Evolutionary conservation across 2,113 vertebrate genomes (phyloP), one percentile per base, ranked within the genome.

Genomic region (Pelusios castaneus): DNA sequence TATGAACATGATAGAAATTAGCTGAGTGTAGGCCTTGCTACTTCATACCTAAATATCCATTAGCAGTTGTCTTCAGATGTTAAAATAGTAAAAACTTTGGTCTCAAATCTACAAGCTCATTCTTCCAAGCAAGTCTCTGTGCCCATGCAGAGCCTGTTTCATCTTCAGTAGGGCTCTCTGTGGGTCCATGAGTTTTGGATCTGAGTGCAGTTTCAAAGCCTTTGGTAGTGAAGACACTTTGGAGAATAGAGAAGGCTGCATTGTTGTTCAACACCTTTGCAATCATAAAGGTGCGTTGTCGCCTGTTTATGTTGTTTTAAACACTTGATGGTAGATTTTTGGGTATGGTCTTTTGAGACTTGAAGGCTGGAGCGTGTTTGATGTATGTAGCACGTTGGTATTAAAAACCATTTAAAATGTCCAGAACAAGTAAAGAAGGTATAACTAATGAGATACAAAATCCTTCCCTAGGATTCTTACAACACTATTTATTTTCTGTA

Each of bases 101-200:
- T 14, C 47, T 76, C 87, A 89, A 16, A 93, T 43, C 75, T 80
- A 77, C 5, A 38, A 8, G 27, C 80, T 91, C 80, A 95, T 90
- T 80, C 85, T 92, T 54, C 93, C 51, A 41, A 31, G 76, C 73
- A 88, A 52, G 55, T 86, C 60, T 16, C 34, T 85, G 56, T 92
- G 78, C 91, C 95, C 84, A 92, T 91, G 90, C 89, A 95, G 97
- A 96, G 96, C 94, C 95, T 96, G 89, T 90, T 93, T 97, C 93
- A 84, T 92, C 5, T 91, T 89, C 41, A 88, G 83, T 34, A 78
- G 80, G 90, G 95, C 51, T 51, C 60, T 90, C 1, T 90, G 92
- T 0, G 0, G 80, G 51, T 81, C 77, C 67, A 73, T 1, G 77
- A 24, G 31, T 55, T 81, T 77, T 82, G 67, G 85, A 89, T 67